Evolutionary conservation across 2,888 invertebrate genomes (phyloP).

Genomic region (Schizaphis graminum): DNA sequence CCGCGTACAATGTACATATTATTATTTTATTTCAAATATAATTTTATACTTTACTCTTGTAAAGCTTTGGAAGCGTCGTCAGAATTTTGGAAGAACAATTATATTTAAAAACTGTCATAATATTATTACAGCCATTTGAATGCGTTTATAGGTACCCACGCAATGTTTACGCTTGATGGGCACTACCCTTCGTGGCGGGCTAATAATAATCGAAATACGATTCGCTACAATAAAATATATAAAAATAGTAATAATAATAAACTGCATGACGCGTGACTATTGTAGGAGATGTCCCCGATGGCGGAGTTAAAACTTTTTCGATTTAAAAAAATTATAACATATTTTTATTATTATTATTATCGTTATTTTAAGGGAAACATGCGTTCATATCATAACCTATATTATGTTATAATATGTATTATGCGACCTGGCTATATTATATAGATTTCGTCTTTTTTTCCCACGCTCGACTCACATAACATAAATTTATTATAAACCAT

Average conservation of each 20-base stretch:
- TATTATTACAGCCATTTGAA: background rate
- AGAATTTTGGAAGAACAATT: background rate
- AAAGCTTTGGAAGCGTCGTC: background rate
- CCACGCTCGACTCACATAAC: background rate
- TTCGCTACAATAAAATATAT: background rate
- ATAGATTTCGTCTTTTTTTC: background rate
- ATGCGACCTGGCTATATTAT: background rate
- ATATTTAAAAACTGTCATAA: background rate
- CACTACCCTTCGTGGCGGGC: background rate
- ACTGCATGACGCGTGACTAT: background rate
- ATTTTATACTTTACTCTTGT: background rate
- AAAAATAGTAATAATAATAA: background rate
- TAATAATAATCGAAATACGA: background rate
- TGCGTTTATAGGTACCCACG: background rate
- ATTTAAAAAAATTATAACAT: background rate
- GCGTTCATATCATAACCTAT: background rate
- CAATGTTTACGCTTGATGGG: background rate
- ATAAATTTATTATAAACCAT: background rate
- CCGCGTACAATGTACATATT: background rate
- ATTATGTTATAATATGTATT: background rate
- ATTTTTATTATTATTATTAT: background rate
- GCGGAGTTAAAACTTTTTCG: background rate
- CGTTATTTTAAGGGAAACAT: background rate
- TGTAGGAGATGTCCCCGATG: background rate
- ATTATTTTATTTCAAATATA: background rate